Conservation (phyloP, 1,140 invertebrate genomes). For the Lucilia cuprina region DNA sequence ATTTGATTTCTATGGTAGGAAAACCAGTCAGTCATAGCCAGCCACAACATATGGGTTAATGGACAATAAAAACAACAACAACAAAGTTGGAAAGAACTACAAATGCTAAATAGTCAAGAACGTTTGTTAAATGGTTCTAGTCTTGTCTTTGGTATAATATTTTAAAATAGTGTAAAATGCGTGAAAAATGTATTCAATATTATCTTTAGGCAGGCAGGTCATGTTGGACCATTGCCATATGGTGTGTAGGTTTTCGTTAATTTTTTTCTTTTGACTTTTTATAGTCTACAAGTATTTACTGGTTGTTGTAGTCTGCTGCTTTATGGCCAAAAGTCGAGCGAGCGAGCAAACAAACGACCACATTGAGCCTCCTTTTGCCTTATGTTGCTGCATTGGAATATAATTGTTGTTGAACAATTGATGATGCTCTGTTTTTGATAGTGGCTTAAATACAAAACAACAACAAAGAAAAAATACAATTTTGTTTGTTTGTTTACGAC, state of each 20-base stretch:
- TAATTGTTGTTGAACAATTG: conserved; percentile 3
- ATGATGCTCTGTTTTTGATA: conserved; percentile 28
- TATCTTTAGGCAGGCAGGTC: conserved; percentile 26
- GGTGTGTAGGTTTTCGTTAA: neutral
- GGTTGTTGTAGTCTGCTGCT: neutral
- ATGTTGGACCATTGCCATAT: conserved; percentile 25
- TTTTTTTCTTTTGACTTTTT: neutral
- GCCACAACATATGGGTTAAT: conserved; percentile 25
- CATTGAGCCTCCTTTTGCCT: neutral
- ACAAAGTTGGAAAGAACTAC: neutral
- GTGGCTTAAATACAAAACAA: neutral
- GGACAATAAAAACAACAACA: neutral
- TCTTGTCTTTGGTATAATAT: neutral
- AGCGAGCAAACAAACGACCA: neutral
- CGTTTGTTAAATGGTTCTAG: neutral
- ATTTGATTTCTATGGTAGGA: neutral
- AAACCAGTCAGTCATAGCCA: neutral
- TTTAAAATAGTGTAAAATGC: conserved; percentile 10
- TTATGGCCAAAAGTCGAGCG: neutral
- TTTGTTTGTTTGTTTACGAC: neutral
- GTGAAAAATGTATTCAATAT: conserved; percentile 30
- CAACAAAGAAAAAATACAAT: neutral
- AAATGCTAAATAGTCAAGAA: neutral
- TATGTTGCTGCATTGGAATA: neutral
- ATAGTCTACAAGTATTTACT: neutral